Base-by-base conservation (phyloP, 2,113 vertebrate genomes). In the Hippocampus zosterae region DNA sequence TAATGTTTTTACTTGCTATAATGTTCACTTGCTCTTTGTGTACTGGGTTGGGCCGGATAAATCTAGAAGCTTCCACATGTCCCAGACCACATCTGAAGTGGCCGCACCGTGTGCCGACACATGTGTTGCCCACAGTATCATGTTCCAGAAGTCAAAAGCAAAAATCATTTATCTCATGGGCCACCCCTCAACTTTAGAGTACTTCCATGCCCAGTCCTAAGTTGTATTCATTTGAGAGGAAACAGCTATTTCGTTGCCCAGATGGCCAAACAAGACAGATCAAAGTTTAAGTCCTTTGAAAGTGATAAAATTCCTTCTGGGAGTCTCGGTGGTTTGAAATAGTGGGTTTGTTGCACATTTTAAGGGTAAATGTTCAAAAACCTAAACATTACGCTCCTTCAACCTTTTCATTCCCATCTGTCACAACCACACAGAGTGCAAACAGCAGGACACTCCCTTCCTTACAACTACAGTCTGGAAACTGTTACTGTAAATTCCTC, bases 1-100 rank as follows among this genome's bases (percentile, higher is more conserved):
- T 59, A 18, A 27, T 44, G 55, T 57, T 74, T 69, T 63, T 67
- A 46, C 62, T 65, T 73, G 46, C 69, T 67, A 60, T 68, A 12
- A 44, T n/a, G 42, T 65, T 62, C 16, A 67, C 78, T 55, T n/a
- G 55, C 60, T 60, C 68, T 67, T 71, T 72, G 67, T 63, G 67
- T 82, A 74, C 73, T 77, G 81, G 84, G 87, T 67, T 68, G 83
- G 83, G 84, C 75, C 67, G 78, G 66, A 79, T 52, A 81, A 88
- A 88, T 69, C 68, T 67, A 79, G 88, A 92, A 75, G 82, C 81
- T 91, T 91, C 90, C 90, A 91, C 89, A 90, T 91, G 90, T 72
- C 70, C 56, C 37, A 10, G 70, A 84, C 90, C 90, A 92, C 91
- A 90, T 92, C 87, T 82, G 69, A 91, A 76, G 76, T 79, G 79